phyloP scores from a whole-genome alignment of 2,888 invertebrate genomes.

The Apomyelois bistriatella region DNA sequence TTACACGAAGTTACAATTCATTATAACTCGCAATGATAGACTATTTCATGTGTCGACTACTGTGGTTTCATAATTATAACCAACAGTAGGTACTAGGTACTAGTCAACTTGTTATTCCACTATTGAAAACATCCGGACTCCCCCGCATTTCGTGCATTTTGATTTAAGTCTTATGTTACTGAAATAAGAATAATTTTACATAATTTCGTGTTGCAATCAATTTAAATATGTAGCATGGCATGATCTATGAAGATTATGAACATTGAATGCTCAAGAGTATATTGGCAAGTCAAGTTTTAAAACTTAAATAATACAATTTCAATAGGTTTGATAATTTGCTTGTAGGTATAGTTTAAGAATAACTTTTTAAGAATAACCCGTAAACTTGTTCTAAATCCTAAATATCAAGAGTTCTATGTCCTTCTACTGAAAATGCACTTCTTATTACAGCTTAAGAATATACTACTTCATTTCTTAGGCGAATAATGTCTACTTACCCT shows the following conservation, averaged over 20 bases:
- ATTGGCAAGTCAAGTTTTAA: not conserved
- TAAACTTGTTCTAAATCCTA: no score
- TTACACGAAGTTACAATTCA: not conserved
- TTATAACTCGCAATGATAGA: constrained; percentile 6
- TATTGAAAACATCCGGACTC: constrained; percentile 11
- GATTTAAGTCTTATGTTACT: not conserved
- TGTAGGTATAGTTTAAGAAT: no score
- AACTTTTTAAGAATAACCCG: no score
- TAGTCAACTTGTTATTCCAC: constrained; percentile 4
- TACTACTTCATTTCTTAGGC: no score
- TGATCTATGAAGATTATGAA: not conserved
- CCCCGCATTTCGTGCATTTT: not conserved
- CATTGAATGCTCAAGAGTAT: constrained; percentile 2
- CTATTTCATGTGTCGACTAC: constrained; percentile 1
- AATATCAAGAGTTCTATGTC: no score
- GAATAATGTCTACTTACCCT: no score
- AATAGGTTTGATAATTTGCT: no score
- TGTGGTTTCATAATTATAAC: constrained; percentile 1
- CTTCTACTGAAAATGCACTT: no score
- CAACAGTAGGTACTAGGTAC: constrained; percentile 1
- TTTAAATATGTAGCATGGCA: not conserved
- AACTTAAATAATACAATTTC: no score
- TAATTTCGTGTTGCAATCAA: not conserved
- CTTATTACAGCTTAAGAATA: no score
- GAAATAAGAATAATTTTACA: not conserved